Conservation (phyloP, 1,140 invertebrate genomes). For the Agrypnia vestita region DNA sequence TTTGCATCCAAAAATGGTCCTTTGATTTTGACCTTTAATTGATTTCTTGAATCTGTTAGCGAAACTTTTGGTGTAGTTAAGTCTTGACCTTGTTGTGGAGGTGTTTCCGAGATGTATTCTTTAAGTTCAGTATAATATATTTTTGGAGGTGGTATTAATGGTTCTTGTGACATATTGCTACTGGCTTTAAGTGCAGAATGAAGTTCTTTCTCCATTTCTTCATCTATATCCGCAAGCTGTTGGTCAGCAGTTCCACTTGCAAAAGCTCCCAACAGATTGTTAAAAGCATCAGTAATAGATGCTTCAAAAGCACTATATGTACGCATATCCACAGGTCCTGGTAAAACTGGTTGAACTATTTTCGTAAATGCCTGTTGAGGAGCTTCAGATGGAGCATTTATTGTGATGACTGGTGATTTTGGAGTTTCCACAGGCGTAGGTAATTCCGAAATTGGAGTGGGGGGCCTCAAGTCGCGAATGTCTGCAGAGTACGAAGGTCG, state of each 20-base stretch:
- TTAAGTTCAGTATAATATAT: slow-evolving; percentile 62
- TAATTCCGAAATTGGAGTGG: slow-evolving; percentile 64
- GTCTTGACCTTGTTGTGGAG: slow-evolving; percentile 67
- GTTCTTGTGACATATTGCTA: slow-evolving; percentile 68
- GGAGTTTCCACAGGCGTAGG: slow-evolving; percentile 51
- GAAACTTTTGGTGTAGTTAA: slow-evolving; percentile 78
- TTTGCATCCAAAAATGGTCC: slow-evolving; percentile 88
- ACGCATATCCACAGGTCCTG: slow-evolving; percentile 90
- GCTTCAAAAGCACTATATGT: slow-evolving; percentile 80
- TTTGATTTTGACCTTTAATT: slow-evolving; percentile 92
- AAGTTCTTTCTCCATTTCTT: slow-evolving; percentile 85
- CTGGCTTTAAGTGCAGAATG: slow-evolving; percentile 78
- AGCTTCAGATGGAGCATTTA: slow-evolving; percentile 56
- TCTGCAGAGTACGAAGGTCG: slow-evolving; percentile 63
- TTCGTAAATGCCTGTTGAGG: slow-evolving; percentile 71
- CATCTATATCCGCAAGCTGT: slow-evolving; percentile 81
- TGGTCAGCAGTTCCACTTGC: slow-evolving; percentile 78
- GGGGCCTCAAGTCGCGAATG: slow-evolving; percentile 66
- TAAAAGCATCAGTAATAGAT: slow-evolving; percentile 67
- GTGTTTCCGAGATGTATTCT: slow-evolving; percentile 68
- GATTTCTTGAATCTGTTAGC: slow-evolving; percentile 84
- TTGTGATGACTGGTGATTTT: slow-evolving; percentile 22
- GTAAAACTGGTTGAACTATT: slow-evolving; percentile 81
- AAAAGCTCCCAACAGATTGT: slow-evolving; percentile 78
- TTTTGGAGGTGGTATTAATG: slow-evolving; percentile 61